Conservation (phyloP, 2,888 invertebrate genomes). For the Calameuta idolon region DNA sequence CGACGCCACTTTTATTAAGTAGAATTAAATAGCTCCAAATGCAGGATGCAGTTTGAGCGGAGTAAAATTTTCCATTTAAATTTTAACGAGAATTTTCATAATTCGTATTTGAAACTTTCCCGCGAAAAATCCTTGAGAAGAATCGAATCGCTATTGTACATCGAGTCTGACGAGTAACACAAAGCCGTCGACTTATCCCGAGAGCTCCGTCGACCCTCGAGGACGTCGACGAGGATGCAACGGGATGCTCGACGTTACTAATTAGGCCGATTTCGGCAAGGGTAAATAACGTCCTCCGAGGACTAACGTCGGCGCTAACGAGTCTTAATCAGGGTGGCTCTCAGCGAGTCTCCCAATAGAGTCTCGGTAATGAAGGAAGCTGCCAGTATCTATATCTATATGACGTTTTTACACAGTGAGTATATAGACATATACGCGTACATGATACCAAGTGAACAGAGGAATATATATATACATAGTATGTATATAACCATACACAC, state of each 20-base stretch:
- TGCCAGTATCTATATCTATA: not conserved
- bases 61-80: not conserved
- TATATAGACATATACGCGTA: not conserved
- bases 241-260: not conserved
- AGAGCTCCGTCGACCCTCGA: not conserved
- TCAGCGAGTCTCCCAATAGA: conserved; percentile 4
- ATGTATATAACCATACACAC: not conserved
- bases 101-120: not conserved
- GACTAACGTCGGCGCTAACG: conserved; percentile 6
- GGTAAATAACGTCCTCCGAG: not conserved
- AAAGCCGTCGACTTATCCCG: not conserved
- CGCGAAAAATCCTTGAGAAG: not conserved
- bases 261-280: not conserved
- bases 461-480: not conserved
- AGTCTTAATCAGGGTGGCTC: not conserved
- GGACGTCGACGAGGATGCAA: not conserved
- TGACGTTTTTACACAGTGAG: not conserved
- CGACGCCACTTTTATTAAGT: not conserved
- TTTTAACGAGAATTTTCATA: not conserved
- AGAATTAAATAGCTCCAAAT: not conserved
- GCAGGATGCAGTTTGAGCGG: not conserved
- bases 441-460: not conserved
- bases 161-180: not conserved
- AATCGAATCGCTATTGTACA: not conserved
- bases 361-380: conserved; percentile 2